Conservation (phyloP, 2,113 vertebrate genomes). For the Rhabdornis inornatus region DNA sequence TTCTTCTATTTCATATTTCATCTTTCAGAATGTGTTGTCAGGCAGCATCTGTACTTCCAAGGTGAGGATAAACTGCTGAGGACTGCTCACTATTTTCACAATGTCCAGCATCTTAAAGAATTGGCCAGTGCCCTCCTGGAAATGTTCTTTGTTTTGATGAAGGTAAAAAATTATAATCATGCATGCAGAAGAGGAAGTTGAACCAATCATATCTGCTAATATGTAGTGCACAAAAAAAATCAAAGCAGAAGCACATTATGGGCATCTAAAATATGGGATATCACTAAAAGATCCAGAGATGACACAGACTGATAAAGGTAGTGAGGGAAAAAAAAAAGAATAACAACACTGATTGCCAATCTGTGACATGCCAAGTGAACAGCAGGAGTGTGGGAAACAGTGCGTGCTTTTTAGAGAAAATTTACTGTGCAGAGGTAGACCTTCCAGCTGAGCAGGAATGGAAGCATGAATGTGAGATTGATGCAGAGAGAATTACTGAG, state of each 20-base stretch:
- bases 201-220: not conserved
- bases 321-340: not conserved
- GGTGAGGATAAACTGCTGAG: not conserved
- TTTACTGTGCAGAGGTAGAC: not conserved
- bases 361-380: conserved; percentile 3
- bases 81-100: not conserved
- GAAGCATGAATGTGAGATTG: conserved; percentile 4
- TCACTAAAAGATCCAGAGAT: not conserved
- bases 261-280: not conserved
- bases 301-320: not conserved
- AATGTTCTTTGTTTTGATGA: not conserved
- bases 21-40: not conserved
- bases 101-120: not conserved
- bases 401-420: not conserved
- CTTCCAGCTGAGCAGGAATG: not conserved
- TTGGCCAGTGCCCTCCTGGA: not conserved
- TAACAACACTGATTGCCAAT: not conserved
- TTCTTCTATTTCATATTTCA: not conserved
- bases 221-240: not conserved
- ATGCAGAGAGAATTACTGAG: not conserved
- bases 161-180: not conserved
- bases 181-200: not conserved
- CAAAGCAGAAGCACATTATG: not conserved
- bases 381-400: not conserved
- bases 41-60: not conserved